Evolutionary conservation across 2,113 vertebrate genomes (phyloP).

Genomic region (Apistogramma diplotaenia): DNA sequence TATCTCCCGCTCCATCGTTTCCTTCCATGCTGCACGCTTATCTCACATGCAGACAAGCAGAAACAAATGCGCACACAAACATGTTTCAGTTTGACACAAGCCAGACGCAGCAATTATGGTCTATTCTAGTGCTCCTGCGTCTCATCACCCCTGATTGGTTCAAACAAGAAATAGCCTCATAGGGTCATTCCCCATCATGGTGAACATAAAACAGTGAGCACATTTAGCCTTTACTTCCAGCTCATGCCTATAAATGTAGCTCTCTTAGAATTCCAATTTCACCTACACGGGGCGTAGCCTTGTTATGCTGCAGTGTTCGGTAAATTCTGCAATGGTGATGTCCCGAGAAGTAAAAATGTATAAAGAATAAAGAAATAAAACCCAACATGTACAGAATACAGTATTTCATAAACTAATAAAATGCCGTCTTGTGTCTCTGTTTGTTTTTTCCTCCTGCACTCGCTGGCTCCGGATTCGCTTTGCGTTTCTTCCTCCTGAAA

Average conservation of each 20-base stretch:
- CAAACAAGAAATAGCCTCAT: slow-evolving; percentile 57
- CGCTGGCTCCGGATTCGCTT: slow-evolving; percentile 3
- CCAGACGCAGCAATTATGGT: slow-evolving; percentile 62
- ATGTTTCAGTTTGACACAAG: slow-evolving; percentile 43
- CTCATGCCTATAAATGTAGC: slow-evolving; percentile 15
- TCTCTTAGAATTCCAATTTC: slow-evolving; percentile 17
- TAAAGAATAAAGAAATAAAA: neutral
- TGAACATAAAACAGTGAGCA: slow-evolving; percentile 36
- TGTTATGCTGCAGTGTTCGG: neutral
- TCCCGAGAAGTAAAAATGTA: neutral
- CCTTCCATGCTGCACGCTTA: neutral
- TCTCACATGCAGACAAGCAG: slow-evolving; percentile 15
- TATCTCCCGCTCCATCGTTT: neutral
- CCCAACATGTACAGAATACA: neutral
- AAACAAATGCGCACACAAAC: slow-evolving; percentile 8
- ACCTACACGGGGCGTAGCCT: neutral
- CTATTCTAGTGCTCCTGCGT: slow-evolving; percentile 49
- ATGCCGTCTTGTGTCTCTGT: slow-evolving; percentile 30
- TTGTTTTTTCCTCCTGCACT: neutral
- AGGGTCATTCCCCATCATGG: slow-evolving; percentile 41
- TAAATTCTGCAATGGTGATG: slow-evolving; percentile 13
- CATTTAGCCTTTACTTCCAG: slow-evolving; percentile 6
- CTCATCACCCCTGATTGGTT: slow-evolving; percentile 64
- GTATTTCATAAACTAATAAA: slow-evolving; percentile 56
- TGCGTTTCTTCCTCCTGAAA: neutral